A percentile compares a stretch with the other conserved stretches of the same genome.
These are phyloP conservation scores for Argynnis bischoffii DNA, from an alignment of 2,888 invertebrate species.

Conservation along the genomic window DNA sequence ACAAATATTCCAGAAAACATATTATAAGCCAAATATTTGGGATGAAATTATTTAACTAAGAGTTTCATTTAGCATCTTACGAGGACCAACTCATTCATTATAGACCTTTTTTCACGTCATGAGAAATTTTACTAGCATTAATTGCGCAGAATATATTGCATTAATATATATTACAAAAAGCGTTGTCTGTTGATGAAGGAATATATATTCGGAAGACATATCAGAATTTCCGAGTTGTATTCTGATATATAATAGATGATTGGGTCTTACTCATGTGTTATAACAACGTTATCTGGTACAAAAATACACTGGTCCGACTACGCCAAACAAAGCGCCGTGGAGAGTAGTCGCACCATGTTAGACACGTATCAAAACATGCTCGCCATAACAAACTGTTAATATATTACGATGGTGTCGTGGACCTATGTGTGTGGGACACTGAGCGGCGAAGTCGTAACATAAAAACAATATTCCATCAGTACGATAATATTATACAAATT, in stretches of 20 bases:
- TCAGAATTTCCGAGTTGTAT: too few species aligned
- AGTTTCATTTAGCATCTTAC: too few species aligned
- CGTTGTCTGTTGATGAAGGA: too few species aligned
- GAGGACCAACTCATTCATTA: too few species aligned
- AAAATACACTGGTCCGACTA: slow-evolving; percentile 23
- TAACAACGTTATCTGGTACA: slow-evolving; percentile 38
- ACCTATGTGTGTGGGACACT: slow-evolving; percentile 50
- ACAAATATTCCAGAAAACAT: slow-evolving; percentile 34
- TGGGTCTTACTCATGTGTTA: slow-evolving; percentile 7
- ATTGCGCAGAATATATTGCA: too few species aligned
- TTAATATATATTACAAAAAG: too few species aligned
- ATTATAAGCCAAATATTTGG: slow-evolving; percentile 27
- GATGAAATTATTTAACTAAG: too few species aligned
- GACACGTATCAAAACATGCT: slow-evolving; percentile 74
- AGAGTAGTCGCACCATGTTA: slow-evolving; percentile 55
- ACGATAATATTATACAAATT: not conserved
- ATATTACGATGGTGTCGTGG: slow-evolving; percentile 45
- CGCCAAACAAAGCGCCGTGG: slow-evolving; percentile 41
- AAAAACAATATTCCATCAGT: not conserved
- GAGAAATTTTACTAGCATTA: too few species aligned
- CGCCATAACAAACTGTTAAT: slow-evolving; percentile 72
- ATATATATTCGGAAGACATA: too few species aligned
- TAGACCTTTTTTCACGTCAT: too few species aligned
- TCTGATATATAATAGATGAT: not conserved
- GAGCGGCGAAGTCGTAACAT: slow-evolving; percentile 39